Conservation (phyloP, 2,888 invertebrate species). For the Fabriciana adippe region DNA sequence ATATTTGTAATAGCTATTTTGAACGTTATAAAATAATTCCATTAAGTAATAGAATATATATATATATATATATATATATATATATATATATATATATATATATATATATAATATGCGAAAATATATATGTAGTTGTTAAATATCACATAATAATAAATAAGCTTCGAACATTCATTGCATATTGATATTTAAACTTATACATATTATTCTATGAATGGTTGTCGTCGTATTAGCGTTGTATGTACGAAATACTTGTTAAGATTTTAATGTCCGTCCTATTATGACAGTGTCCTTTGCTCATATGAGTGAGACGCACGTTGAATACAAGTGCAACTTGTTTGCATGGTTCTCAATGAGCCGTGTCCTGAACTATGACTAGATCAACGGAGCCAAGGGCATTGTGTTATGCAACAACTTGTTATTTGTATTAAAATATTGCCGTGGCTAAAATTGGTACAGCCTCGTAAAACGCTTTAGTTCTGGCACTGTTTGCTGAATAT, state of each 20-base stretch:
- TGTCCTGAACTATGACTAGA: constrained; percentile 56
- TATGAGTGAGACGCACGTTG: constrained; percentile 52
- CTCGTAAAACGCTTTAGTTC: constrained; percentile 34
- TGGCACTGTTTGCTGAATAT: constrained; percentile 35
- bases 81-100: constrained; percentile 34
- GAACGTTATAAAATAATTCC: no score
- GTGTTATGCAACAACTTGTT: constrained; percentile 56
- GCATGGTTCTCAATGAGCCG: constrained; percentile 56
- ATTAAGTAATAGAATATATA: constrained; percentile 36
- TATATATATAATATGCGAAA: constrained; percentile 1
- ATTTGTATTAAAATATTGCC: constrained; percentile 41
- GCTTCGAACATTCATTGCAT: no score
- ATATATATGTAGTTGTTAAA: no score
- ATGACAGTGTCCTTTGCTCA: constrained; percentile 46
- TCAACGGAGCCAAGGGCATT: constrained; percentile 64
- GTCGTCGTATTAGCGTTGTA: no score
- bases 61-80: constrained; percentile 39
- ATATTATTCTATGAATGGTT: no score
- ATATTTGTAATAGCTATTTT: constrained; percentile 27
- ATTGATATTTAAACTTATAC: no score
- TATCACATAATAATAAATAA: no score
- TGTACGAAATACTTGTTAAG: no score
- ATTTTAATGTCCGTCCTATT: constrained; percentile 47
- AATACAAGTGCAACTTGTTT: constrained; percentile 57
- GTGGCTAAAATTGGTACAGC: constrained; percentile 36